Conservation (phyloP, 2,113 vertebrate species). For the Orientallactaga bullata region DNA sequence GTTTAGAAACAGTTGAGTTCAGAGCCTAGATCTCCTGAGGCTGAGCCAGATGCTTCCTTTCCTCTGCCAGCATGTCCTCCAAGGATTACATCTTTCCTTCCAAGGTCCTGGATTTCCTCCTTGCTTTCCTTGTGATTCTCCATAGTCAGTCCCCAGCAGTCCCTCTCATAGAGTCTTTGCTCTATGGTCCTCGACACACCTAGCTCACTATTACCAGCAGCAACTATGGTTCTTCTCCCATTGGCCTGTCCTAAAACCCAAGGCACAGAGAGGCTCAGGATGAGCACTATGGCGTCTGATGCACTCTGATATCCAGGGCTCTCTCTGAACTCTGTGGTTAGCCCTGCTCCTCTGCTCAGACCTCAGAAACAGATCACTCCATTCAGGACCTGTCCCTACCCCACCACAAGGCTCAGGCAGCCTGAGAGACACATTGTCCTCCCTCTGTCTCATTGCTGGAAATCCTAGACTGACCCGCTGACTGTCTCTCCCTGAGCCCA, state of each 20-base stretch:
- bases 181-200: background rate
- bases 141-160: background rate
- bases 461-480: background rate
- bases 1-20: background rate
- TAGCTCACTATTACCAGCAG: too few species aligned
- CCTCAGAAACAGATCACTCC: too few species aligned
- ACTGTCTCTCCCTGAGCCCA: background rate
- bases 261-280: fast-evolving
- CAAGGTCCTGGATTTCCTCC: background rate
- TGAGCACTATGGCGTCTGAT: fast-evolving
- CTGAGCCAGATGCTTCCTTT: background rate
- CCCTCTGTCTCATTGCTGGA: background rate
- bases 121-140: background rate
- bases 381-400: background rate
- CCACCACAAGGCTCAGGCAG: background rate
- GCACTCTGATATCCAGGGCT: background rate
- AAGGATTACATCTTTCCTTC: background rate
- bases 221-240: background rate
- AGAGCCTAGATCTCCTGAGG: background rate
- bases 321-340: background rate
- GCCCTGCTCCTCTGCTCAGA: fast-evolving
- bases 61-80: background rate
- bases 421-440: background rate
- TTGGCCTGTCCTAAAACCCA: background rate
- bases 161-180: background rate